Base-by-base conservation (phyloP, 2,888 invertebrate species). In the Apodemia mormo region DNA sequence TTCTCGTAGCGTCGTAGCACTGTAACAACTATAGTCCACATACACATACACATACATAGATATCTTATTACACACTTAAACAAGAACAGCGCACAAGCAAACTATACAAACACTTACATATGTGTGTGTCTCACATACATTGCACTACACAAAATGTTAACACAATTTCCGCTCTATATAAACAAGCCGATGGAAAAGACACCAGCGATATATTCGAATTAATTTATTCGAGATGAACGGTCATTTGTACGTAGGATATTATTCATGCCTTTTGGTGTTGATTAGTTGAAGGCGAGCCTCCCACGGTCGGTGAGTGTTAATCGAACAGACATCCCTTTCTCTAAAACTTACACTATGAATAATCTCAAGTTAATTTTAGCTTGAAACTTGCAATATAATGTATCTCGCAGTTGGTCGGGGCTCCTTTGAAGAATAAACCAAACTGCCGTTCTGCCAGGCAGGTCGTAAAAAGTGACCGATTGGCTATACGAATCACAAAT, bases 221-320 rank as follows among this genome's bases (percentile, higher is more conserved):
- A 45, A 45, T 45, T 45, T 45, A 81, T 58, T 58, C 29, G 30
- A 30, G 12, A 30, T 58, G 58, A 30, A 58, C 58, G 81, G 76
- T 70, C 61, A 64, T 67, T 64, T 43, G 66, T 29, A 56, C 45
- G 78, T n/a, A n/a, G 58, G 30, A 78, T 81, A 82, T 82, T 83
- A 83, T 81, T 82, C 81, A 85, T 84, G 79, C 77, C 77, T 78
- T 81, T 73, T 77, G 75, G 78, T 81, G 82, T 83, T 83, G 84
- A 85, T 85, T 83, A 83, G 80, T 77, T 75, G 78, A 80, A 74
- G 76, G 75, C 78, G 74, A 72, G 72, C 68, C 71, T 76, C 71
- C 71, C 69, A 74, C 72, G 74, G 72, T 69, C 70, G 45, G 45
- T 45, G 45, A 70, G 68, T 73, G 75, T 76, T 70, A 76, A 74